Conservation (phyloP, 64 coral and sea anemone genomes). For the Montipora sp. region DNA sequence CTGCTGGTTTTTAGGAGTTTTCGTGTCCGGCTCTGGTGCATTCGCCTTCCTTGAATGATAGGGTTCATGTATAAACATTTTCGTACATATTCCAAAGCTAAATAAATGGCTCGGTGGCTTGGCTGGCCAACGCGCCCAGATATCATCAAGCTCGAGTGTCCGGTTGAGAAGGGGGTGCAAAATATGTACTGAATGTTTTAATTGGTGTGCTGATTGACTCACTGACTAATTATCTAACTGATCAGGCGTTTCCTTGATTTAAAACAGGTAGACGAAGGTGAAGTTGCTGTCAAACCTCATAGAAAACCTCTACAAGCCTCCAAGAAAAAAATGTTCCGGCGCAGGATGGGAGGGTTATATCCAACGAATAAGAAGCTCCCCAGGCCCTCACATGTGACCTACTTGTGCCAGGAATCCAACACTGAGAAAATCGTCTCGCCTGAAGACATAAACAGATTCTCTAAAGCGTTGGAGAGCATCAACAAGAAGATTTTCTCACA, state of each 20-base stretch:
- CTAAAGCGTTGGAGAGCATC: conserved; percentile 40
- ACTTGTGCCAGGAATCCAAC: not conserved
- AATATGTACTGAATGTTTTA: no score
- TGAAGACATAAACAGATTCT: conserved; percentile 15
- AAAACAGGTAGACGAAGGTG: not conserved
- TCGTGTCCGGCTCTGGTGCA: no score
- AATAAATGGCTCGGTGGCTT: no score
- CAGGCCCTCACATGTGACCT: not conserved
- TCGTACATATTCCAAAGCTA: no score
- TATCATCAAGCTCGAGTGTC: no score
- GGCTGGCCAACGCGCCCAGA: no score
- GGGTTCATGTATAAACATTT: no score
- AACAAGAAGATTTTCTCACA: conserved; percentile 41
- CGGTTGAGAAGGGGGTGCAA: no score
- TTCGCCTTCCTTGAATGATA: no score
- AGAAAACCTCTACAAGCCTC: not conserved
- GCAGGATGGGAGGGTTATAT: conserved; percentile 3
- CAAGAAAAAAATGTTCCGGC: conserved; percentile 21
- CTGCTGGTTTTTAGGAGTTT: no score
- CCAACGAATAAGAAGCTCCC: not conserved
- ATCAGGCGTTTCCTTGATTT: not conserved
- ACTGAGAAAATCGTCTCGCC: conserved; percentile 6
- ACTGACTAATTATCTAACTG: no score
- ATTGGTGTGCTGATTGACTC: no score
- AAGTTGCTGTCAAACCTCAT: not conserved